Conservation (phyloP, 2,888 invertebrate genomes). For the Agriopis marginaria region DNA sequence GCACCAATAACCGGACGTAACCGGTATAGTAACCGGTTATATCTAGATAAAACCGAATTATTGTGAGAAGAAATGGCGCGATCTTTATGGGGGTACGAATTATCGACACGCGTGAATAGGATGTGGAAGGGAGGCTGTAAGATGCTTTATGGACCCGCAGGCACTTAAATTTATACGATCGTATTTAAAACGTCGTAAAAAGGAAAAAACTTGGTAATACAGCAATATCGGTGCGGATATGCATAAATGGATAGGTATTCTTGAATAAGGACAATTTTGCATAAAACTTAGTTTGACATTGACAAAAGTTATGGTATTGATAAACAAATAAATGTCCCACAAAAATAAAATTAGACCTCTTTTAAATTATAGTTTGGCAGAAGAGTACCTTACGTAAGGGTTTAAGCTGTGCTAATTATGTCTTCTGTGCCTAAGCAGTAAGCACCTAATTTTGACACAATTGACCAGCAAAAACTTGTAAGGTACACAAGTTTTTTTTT, state of each 20-base stretch:
- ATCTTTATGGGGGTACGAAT: constrained; percentile 37
- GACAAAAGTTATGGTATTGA: too few species aligned
- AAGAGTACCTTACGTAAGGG: not conserved
- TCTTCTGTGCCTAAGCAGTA: too few species aligned
- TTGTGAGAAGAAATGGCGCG: constrained; percentile 40
- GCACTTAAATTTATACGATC: constrained; percentile 31
- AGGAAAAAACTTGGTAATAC: constrained; percentile 20
- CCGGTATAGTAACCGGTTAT: constrained; percentile 64
- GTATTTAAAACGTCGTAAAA: constrained; percentile 33
- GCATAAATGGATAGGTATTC: constrained; percentile 7
- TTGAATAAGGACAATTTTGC: not conserved
- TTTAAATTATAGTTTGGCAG: not conserved
- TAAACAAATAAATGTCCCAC: not conserved
- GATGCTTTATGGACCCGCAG: constrained; percentile 35
- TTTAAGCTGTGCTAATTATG: too few species aligned
- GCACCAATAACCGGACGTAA: constrained; percentile 53
- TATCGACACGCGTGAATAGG: constrained; percentile 35
- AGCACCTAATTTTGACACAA: too few species aligned
- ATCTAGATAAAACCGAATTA: constrained; percentile 70
- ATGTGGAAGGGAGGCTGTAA: constrained; percentile 25
- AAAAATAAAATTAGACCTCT: not conserved
- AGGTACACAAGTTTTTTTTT: too few species aligned
- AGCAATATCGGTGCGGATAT: constrained; percentile 6
- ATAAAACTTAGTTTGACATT: too few species aligned
- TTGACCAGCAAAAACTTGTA: too few species aligned